Evolutionary conservation across 2,113 vertebrate genomes (phyloP), one percentile per base, ranked within the genome.

Genomic region (Phyllostomus discolor): DNA sequence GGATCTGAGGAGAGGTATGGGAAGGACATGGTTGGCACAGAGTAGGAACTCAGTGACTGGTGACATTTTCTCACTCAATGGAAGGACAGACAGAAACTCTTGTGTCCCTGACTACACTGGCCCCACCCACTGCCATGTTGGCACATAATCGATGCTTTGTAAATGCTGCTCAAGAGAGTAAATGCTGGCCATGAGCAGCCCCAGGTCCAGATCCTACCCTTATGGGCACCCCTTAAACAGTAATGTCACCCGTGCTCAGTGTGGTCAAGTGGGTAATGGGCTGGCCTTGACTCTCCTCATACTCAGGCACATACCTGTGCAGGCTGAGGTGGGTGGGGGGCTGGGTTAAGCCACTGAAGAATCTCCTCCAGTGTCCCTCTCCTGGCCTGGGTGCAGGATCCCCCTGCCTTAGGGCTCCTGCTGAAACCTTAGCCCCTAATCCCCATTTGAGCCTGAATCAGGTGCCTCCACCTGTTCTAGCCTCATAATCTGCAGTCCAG

Each of bases 101-200:
- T 10, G 22, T 22, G 43, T 26, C 26, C 33, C 24, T 7, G 15
- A 10, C 5, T 4, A 38, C 24, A 0, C 0, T 33, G 33, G 28
- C 20, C 31, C 28, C 22, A 17, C 43, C 76, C 38, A 16, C 19
- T 22, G 8, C 17, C 1, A 19, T 1, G n/a, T 7, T 11, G 72
- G 31, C n/a, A 26, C 31, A 14, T 4, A 4, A 26, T 5, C 10
- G 4, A 4, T 1, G 50, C 35, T 46, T 20, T 2, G 0, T 38
- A 70, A 19, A 19, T 22, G 14, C 48, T 50, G 38, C 15, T 26
- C 2, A 1, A 48, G 31, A 67, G 43, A 22, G 52, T 48, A 38
- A 50, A 75, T 4, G n/a, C n/a, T 48, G 28, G 12, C 6, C 19
- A 2, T 15, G 46, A 33, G 24, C 0, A 0, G 70, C 35, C 38